Conservation (phyloP, 2,888 invertebrate species). For the Laspeyria flexula region DNA sequence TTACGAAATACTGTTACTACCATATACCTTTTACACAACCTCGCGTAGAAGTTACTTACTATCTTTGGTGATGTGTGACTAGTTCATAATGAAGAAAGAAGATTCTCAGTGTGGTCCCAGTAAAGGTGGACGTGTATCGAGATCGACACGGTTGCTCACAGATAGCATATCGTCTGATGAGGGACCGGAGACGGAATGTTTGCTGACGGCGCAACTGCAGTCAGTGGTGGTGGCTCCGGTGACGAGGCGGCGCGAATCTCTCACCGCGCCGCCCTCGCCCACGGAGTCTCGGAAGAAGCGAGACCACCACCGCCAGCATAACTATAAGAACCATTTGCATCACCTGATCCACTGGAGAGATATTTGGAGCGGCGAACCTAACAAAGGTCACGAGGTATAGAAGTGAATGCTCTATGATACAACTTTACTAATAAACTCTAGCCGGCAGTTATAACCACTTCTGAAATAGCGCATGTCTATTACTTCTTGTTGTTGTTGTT, state of each 20-base stretch:
- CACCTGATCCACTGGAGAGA: conserved; percentile 82
- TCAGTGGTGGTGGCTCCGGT: conserved; percentile 62
- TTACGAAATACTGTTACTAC: conserved; percentile 69
- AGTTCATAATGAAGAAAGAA: conserved; percentile 69
- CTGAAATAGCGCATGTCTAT: conserved; percentile 47
- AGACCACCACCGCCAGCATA: conserved; percentile 71
- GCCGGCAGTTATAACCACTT: conserved; percentile 36
- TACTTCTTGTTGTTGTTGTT: conserved; percentile 26
- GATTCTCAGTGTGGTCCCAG: conserved; percentile 64
- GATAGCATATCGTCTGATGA: conserved; percentile 81
- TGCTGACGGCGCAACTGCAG: conserved; percentile 66
- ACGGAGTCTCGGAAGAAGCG: conserved; percentile 80
- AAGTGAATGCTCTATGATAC: conserved; percentile 23
- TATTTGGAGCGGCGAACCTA: conserved; percentile 80
- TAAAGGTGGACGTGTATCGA: conserved; percentile 59
- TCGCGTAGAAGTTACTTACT: conserved; percentile 44
- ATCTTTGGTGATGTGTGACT: conserved; percentile 53
- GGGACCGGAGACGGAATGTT: conserved; percentile 76
- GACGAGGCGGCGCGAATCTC: conserved; percentile 69
- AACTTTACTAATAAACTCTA: conserved; percentile 34
- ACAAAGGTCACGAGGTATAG: conserved; percentile 78
- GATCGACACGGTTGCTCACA: conserved; percentile 67
- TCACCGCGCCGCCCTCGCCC: conserved; percentile 82
- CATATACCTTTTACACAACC: conserved; percentile 45
- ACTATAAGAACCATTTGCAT: conserved; percentile 79